Evolutionary conservation across 2,113 vertebrate genomes (phyloP), one percentile per base, ranked within the genome.

Genomic region (Cynocephalus volans): DNA sequence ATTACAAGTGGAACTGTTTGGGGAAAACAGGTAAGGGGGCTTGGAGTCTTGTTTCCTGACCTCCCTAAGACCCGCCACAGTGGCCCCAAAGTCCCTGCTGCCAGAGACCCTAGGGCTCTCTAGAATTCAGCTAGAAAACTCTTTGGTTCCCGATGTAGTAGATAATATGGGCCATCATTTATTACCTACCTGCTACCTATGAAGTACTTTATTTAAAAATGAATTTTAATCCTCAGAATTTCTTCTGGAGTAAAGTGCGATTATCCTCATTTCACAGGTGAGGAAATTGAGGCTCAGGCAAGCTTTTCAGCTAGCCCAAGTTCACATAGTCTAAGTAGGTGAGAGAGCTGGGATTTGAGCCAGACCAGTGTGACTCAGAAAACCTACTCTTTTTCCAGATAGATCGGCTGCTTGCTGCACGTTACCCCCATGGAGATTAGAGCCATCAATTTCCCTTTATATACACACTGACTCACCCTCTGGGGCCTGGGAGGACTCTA

Each of bases 301-400:
- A n/a, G 28, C 24, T 75, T 91, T 45, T 23, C 58, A 64, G 41
- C 7, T 17, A 21, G 80, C 19, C 70, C 33, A 15, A 24, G 56
- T n/a, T 95, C 87, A 7, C 28, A 3, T 11, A 3, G 4, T 33
- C 8, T 64, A 62, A 58, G 64, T 1, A 65, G 36, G 65, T 85
- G 89, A 76, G 88, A 65, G 65, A 75, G 75, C 84, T 83, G 93
- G 73, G 75, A 58, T 21, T 21, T 54, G 19, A 81, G 85, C 80
- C 94, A 96, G 85, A 77, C 48, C 28, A 9, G 69, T 6, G 1
- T 26, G 84, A 84, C 60, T 88, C 75, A n/a, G 67, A 69, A 88
- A 96, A 62, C 56, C 41, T 81, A 36, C 93, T 79, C 45, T 65
- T 88, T 88, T 36, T 45, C 41, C 45, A 80, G 73, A 23, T 58